A percentile compares a stretch with the other conserved stretches of the same genome.
phyloP scores from a whole-genome alignment of 2,888 invertebrate genomes.

The Acanthosepion lycidas region DNA sequence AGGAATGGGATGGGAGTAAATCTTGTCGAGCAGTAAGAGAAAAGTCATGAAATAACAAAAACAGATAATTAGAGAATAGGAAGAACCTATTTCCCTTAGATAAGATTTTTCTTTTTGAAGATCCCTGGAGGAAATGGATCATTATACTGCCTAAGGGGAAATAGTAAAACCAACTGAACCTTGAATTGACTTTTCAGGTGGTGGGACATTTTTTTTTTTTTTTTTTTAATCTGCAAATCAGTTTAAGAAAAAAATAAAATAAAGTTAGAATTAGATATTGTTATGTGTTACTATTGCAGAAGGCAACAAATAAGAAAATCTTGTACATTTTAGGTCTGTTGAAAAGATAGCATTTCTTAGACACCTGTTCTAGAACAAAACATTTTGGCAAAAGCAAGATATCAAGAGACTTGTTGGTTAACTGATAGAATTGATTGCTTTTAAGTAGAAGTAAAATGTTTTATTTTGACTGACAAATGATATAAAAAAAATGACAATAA shows the following conservation, averaged over 20 bases:
- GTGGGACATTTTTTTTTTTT: too few relatives aligned
- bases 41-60: not conserved
- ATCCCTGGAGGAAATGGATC: not conserved
- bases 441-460: too few relatives aligned
- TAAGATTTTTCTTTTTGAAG: slow-evolving; percentile 33
- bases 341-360: not conserved
- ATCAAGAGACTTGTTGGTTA: not conserved
- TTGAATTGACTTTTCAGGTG: not conserved
- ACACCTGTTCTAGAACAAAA: not conserved
- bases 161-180: not conserved
- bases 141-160: not conserved
- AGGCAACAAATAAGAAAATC: not conserved
- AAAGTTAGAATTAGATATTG: not conserved
- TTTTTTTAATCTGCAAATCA: not conserved
- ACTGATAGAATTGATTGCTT: too few relatives aligned
- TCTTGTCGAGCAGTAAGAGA: not conserved
- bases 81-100: not conserved
- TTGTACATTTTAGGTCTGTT: not conserved
- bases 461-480: too few relatives aligned
- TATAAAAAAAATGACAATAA: too few relatives aligned
- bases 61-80: not conserved
- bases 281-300: not conserved
- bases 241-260: not conserved
- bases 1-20: not conserved
- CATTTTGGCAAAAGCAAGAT: not conserved